Evolutionary conservation across 2,888 invertebrate species (phyloP).

Genomic region (Xylota segnis): DNA sequence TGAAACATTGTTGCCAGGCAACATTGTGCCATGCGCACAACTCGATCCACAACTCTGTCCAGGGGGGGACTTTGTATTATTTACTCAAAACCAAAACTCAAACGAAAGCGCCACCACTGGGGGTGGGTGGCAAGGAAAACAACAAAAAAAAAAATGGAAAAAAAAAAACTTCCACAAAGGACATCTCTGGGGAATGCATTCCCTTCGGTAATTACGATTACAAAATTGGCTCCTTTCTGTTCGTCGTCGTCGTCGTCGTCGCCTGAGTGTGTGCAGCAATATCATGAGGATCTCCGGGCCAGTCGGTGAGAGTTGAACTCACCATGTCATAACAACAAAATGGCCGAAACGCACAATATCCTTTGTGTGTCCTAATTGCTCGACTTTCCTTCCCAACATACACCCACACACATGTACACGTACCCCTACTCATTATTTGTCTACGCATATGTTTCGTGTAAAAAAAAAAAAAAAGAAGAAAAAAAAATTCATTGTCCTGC

Average conservation of each 20-base stretch:
- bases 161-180: conserved; percentile 61
- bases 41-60: not conserved
- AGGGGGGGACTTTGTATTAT: conserved; percentile 64
- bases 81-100: conserved; percentile 60
- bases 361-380: conserved; percentile 58
- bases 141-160: conserved; percentile 3
- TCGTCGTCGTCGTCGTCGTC: conserved; percentile 14
- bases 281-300: conserved; percentile 20
- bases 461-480: too few species aligned
- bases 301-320: not conserved
- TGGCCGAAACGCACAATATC: conserved; percentile 73
- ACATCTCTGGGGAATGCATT: conserved; percentile 73
- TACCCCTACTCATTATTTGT: conserved; percentile 51
- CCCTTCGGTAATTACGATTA: conserved; percentile 73
- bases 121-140: conserved; percentile 10
- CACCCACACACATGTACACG: conserved; percentile 22
- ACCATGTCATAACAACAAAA: conserved; percentile 67
- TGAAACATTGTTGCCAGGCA: conserved; percentile 76
- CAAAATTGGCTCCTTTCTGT: conserved; percentile 69
- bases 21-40: conserved; percentile 72
- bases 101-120: conserved; percentile 14
- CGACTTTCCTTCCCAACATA: conserved; percentile 16
- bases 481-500: conserved; percentile 65
- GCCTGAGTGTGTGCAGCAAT: conserved; percentile 20
- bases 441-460: conserved; percentile 74